Conservation (phyloP, 1,140 invertebrate species). For the Diorhabda carinulata region DNA sequence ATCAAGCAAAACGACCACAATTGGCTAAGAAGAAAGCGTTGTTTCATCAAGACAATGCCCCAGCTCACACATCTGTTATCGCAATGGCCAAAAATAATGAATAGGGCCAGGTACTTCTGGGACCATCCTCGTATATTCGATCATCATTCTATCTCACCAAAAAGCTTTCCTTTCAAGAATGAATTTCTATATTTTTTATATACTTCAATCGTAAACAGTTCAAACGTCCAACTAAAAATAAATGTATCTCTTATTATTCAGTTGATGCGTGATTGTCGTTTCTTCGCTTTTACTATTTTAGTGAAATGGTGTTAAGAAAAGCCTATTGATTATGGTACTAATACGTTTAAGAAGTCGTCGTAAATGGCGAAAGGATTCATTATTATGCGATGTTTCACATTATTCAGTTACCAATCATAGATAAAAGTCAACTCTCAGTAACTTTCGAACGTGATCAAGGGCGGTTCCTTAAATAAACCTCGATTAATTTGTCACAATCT, state of each 20-base stretch:
- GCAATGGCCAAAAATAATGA: too few relatives aligned
- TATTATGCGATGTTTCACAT: constrained; percentile 4
- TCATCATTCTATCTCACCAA: too few relatives aligned
- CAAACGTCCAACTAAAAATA: background rate
- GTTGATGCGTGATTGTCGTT: background rate
- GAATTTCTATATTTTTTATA: too few relatives aligned
- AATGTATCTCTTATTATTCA: background rate
- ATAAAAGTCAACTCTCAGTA: constrained; percentile 8
- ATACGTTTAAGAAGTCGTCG: constrained; percentile 16
- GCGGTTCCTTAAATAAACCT: constrained; percentile 16
- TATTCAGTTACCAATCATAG: constrained; percentile 7
- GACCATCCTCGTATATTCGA: too few relatives aligned
- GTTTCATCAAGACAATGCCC: too few relatives aligned
- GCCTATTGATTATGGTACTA: constrained; percentile 12
- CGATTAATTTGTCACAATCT: constrained; percentile 7
- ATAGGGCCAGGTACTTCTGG: too few relatives aligned
- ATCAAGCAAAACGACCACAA: too few relatives aligned
- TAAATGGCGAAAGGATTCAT: constrained; percentile 15
- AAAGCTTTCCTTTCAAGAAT: too few relatives aligned
- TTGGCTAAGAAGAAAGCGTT: too few relatives aligned
- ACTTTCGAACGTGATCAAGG: constrained; percentile 17
- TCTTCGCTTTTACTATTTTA: constrained; percentile 15
- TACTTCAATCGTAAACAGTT: background rate
- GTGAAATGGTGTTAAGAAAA: constrained; percentile 9
- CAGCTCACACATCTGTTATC: too few relatives aligned